Percentiles rank a stretch among this genome's conserved stretches.
Conservation (phyloP, 2,113 vertebrate genomes). For the Ageneiosus marmoratus region DNA sequence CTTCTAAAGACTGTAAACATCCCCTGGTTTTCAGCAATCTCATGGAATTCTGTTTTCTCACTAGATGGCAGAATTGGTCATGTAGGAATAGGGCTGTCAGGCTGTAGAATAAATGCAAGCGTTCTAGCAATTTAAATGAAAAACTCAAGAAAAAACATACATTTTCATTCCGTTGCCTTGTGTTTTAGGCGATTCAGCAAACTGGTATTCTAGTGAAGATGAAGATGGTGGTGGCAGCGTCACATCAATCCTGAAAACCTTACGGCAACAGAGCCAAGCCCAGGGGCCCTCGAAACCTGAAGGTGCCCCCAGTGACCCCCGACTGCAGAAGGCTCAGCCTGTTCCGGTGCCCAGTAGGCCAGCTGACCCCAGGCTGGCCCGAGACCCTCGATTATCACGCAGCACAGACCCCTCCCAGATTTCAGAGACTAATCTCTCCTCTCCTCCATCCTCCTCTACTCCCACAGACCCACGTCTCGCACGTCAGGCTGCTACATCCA, state of each 20-base stretch:
- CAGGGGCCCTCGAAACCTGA: conserved; percentile 67
- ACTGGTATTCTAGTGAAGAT: conserved; percentile 96
- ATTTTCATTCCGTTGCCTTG: not conserved
- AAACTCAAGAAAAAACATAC: not conserved
- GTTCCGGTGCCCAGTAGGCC: conserved; percentile 60
- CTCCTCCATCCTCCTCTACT: conserved; percentile 57
- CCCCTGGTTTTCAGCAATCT: conserved; percentile 20
- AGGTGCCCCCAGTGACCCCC: conserved; percentile 71
- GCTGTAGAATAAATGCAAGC: not conserved
- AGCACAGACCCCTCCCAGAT: conserved; percentile 56
- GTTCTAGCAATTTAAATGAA: not conserved
- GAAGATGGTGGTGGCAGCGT: conserved; percentile 92
- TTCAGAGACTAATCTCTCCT: conserved; percentile 54
- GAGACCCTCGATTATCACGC: conserved; percentile 83
- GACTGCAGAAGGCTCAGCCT: conserved; percentile 76
- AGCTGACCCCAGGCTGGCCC: conserved; percentile 78
- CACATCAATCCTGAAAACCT: conserved; percentile 87
- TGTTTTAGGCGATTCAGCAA: conserved; percentile 83
- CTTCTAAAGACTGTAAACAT: conserved; percentile 39
- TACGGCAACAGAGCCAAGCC: conserved; percentile 85
- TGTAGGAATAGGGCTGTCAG: not conserved
- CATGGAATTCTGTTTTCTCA: not conserved
- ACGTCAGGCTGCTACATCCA: conserved; percentile 56
- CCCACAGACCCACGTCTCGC: conserved; percentile 75
- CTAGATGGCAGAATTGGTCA: conserved; percentile 33